Conservation (phyloP, 2,113 vertebrate genomes). For the Sula dactylatra region DNA sequence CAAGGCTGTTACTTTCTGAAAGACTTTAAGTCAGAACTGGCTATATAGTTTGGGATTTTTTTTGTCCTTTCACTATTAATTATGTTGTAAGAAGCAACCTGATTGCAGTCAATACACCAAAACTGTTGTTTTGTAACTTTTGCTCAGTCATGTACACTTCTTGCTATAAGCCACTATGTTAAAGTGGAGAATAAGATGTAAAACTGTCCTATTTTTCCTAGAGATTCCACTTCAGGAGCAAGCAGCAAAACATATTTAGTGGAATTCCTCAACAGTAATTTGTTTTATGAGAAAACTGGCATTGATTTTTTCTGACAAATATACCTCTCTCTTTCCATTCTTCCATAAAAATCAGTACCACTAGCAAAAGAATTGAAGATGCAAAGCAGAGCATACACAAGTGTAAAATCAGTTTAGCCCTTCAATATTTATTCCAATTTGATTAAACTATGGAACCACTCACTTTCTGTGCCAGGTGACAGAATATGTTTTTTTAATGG, state of each 20-base stretch:
- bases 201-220: neutral
- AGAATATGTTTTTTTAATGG: neutral
- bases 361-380: neutral
- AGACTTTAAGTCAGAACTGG: neutral
- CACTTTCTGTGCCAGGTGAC: neutral
- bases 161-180: neutral
- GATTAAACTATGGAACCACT: neutral
- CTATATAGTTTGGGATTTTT: neutral
- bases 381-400: neutral
- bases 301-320: constrained; percentile 46
- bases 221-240: neutral
- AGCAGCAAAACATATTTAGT: neutral
- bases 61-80: neutral
- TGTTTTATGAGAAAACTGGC: neutral
- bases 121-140: neutral
- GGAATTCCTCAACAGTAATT: neutral
- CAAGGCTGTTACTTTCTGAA: neutral
- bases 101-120: neutral
- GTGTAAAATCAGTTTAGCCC: neutral
- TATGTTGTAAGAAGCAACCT: neutral
- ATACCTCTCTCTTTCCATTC: neutral
- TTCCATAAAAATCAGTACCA: neutral
- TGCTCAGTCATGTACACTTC: neutral
- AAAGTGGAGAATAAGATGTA: neutral
- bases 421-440: neutral